A percentile compares a stretch with the other conserved stretches of the same genome.
These are phyloP conservation scores for Aleiodes testaceus DNA, from an alignment of 2,888 invertebrate genomes.

Conservation along the genomic window DNA sequence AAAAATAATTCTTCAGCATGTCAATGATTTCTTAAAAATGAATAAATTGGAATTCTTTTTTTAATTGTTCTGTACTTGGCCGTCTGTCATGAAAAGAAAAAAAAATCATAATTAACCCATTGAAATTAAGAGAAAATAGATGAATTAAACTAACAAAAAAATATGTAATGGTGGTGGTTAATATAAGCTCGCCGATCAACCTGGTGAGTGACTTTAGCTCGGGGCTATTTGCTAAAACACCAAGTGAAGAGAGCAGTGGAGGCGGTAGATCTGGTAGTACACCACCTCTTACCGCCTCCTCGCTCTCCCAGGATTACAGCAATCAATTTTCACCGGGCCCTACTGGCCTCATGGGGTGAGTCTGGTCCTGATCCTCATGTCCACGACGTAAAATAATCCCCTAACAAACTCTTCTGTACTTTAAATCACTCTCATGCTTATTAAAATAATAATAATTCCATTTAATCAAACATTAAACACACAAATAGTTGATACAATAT, in stretches of 20 bases:
- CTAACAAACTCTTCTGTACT: constrained; percentile 1
- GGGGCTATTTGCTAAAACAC: constrained; percentile 94
- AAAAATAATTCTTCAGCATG: background rate
- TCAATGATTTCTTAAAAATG: background rate
- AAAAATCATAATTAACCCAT: constrained; percentile 30
- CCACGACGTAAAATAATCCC: constrained; percentile 34
- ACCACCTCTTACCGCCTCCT: constrained; percentile 79
- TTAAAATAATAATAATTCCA: constrained; percentile 32
- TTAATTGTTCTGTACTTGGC: constrained; percentile 9
- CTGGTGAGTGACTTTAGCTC: constrained; percentile 96
- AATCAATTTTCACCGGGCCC: constrained; percentile 71
- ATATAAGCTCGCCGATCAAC: constrained; percentile 89
- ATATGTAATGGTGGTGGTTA: constrained; percentile 66
- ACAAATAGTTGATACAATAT: constrained; percentile 20
- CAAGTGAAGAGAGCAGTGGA: constrained; percentile 89
- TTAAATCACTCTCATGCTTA: constrained; percentile 43
- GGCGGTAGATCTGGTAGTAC: constrained; percentile 76
- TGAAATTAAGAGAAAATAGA: constrained; percentile 12
- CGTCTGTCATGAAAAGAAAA: constrained; percentile 32
- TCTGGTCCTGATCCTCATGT: constrained; percentile 62
- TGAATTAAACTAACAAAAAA: constrained; percentile 57
- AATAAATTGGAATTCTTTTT: constrained; percentile 34
- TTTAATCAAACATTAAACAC: background rate
- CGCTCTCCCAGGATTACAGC: constrained; percentile 70
- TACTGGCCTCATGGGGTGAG: constrained; percentile 70